phyloP scores from a whole-genome alignment of 2,797 vertebrate species.

The Anniella stebbinsi region DNA sequence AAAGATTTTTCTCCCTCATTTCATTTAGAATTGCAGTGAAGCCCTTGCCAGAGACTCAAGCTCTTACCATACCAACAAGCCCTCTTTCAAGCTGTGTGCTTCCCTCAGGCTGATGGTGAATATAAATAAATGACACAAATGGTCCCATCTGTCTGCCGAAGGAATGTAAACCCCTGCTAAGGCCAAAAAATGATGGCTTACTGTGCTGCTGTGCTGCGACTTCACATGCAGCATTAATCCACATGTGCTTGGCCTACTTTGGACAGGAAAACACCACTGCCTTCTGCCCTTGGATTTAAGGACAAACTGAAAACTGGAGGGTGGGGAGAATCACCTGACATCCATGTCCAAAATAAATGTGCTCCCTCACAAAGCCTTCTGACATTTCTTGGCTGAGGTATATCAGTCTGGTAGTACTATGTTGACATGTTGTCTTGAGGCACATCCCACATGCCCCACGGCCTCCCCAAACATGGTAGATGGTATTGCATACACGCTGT shows the following conservation, averaged over 20 bases:
- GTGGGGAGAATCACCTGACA: background rate
- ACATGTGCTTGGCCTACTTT: background rate
- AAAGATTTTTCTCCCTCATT: conserved; percentile 32
- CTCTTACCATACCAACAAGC: conserved; percentile 26
- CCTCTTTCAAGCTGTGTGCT: conserved; percentile 58
- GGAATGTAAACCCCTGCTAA: conserved; percentile 39
- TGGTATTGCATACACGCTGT: too few relatives aligned
- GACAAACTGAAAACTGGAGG: background rate
- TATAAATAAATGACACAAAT: conserved; percentile 63
- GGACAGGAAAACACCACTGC: background rate
- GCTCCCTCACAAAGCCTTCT: background rate
- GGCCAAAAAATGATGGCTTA: conserved; percentile 45
- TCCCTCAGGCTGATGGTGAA: conserved; percentile 47
- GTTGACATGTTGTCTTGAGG: background rate
- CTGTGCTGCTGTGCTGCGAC: conserved; percentile 19
- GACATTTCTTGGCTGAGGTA: background rate
- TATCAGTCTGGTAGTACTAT: background rate
- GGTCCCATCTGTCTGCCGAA: conserved; percentile 51
- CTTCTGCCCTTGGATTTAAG: conserved; percentile 1
- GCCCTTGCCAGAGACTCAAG: conserved; percentile 48
- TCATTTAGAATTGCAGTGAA: conserved; percentile 32
- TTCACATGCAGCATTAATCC: conserved; percentile 8
- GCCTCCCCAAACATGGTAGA: background rate
- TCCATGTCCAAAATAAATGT: background rate
- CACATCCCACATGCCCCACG: background rate